These are phyloP conservation scores for Copidosoma floridanum DNA, from an alignment of 1,140 invertebrate genomes.

Conservation along the genomic window DNA sequence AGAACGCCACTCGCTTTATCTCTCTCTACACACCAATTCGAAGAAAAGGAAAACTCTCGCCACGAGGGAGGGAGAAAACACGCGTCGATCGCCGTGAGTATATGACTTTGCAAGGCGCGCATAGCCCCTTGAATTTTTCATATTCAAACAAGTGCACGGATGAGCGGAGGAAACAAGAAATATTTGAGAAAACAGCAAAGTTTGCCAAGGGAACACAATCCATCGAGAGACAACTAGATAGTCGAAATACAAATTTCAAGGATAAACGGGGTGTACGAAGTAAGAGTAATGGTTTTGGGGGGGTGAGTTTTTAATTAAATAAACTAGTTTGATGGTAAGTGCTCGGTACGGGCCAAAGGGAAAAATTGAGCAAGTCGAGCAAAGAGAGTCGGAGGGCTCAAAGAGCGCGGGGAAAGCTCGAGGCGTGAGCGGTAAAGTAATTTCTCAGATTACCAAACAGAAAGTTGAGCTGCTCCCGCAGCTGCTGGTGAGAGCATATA, in stretches of 20 bases:
- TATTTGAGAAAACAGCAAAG: too few relatives aligned
- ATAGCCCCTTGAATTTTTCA: neutral
- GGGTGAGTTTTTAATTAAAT: constrained; percentile 16
- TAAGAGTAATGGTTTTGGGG: too few relatives aligned
- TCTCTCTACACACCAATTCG: too few relatives aligned
- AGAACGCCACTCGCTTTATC: too few relatives aligned
- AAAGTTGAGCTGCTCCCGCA: too few relatives aligned
- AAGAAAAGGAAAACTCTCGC: neutral
- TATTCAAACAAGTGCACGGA: constrained; percentile 1
- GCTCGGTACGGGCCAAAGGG: neutral
- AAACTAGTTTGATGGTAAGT: constrained; percentile 10
- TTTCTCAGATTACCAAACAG: constrained; percentile 20
- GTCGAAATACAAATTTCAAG: too few relatives aligned
- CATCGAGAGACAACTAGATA: too few relatives aligned
- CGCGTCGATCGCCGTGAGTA: too few relatives aligned
- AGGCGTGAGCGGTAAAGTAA: constrained; percentile 9
- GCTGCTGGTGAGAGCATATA: too few relatives aligned
- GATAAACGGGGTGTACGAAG: too few relatives aligned
- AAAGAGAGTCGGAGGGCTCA: neutral
- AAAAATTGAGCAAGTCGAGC: neutral
- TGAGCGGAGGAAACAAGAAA: neutral
- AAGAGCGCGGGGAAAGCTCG: neutral
- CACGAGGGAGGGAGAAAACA: neutral
- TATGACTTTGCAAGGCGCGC: too few relatives aligned
- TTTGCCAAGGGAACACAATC: too few relatives aligned